Base-by-base conservation (phyloP, 2,113 vertebrate genomes). In the Daboia siamensis region DNA sequence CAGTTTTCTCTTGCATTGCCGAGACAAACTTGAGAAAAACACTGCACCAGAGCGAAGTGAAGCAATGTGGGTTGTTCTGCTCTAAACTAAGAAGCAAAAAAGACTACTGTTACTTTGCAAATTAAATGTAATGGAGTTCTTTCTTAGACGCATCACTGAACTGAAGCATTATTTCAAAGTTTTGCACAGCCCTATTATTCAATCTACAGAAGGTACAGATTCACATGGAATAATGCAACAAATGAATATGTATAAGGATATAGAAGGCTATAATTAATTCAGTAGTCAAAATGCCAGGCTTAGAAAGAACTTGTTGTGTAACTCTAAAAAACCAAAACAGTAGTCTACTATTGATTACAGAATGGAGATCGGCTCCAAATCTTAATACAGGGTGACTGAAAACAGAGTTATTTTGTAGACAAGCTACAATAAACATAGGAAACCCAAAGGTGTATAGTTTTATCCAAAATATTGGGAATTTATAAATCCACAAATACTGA, bases 171-270 rank as follows among this genome's bases (percentile, higher is more conserved):
- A 44, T 80, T 80, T 44, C 74, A 80, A 80, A 21, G 7, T 44
- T 80, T 44, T 80, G 7, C 74, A 80, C 7, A 80, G 74, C 74
- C 33, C 33, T 44, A 44, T 44, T 80, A 80, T 80, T 44, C 74
- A 80, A 93, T 86, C 87, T 94, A 96, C 94, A 93, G 52, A 93
- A 94, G 90, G 93, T 90, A 90, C 54, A 92, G n/a, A 94, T 87
- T 95, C 88, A 93, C 93, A 95, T 51, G 92, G 91, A 93, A 93
- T 24, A 94, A 90, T 39, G 59, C 94, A 95, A 93, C 87, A 93
- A 94, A 96, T 94, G 20, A 91, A 94, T 92, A 93, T 92, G 57
- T 96, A 54, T 95, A 94, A 93, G 89, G 94, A 90, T 95, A 92
- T 90, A 95, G 88, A 92, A 93, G 39, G 61, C 89, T 86, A 94